Conservation (phyloP, 2,797 vertebrate species). For the Pseudochirops cupreus region DNA sequence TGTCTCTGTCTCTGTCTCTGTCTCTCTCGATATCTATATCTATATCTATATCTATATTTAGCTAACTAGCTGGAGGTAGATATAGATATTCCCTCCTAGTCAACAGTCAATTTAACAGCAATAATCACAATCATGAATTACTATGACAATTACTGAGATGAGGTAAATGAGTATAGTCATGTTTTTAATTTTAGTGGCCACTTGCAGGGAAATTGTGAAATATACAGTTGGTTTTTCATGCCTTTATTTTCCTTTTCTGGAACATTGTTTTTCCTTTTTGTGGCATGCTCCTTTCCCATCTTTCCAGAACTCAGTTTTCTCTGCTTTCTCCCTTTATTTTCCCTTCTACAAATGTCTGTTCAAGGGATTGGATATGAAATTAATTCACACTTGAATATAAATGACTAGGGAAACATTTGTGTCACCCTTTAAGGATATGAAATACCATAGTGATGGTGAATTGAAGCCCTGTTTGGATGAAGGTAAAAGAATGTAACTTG, state of each 20-base stretch:
- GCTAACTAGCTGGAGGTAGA: too few species aligned
- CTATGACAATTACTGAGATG: not conserved
- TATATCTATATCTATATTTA: too few species aligned
- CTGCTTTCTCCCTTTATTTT: not conserved
- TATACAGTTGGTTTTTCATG: not conserved
- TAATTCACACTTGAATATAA: not conserved
- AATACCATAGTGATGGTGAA: not conserved
- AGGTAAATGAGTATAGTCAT: not conserved
- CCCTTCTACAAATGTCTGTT: not conserved
- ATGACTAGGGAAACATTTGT: not conserved
- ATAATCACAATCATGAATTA: not conserved
- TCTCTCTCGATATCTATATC: too few species aligned
- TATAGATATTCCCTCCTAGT: not conserved
- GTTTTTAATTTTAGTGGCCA: not conserved
- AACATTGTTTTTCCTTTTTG: not conserved
- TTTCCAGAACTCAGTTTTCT: not conserved
- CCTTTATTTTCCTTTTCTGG: constrained; percentile 3
- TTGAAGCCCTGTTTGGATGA: not conserved
- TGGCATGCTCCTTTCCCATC: not conserved
- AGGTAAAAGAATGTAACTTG: not conserved
- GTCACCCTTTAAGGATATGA: not conserved
- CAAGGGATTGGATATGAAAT: not conserved
- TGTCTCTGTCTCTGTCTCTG: too few species aligned
- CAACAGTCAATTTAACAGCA: not conserved
- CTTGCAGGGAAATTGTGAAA: not conserved